phyloP scores from a whole-genome alignment of 1,140 invertebrate genomes.

The Coptotermes formosanus region DNA sequence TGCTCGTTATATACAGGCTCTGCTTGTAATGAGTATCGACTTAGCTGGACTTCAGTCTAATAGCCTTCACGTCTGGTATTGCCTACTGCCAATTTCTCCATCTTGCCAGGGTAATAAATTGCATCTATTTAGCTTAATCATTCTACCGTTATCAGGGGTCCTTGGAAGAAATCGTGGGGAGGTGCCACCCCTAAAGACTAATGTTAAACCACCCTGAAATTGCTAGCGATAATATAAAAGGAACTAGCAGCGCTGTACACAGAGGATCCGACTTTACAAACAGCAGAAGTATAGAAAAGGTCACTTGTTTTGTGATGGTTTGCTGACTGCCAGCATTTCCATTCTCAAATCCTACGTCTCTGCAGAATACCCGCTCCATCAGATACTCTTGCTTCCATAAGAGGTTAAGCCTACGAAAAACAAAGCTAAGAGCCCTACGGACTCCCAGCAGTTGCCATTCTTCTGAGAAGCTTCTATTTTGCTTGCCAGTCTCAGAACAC shows the following conservation, averaged over 20 bases:
- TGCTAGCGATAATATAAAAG: neutral
- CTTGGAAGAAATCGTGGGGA: neutral
- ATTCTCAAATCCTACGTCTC: neutral
- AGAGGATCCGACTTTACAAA: neutral
- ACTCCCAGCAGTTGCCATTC: neutral
- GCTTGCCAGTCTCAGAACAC: neutral
- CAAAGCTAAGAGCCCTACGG: neutral
- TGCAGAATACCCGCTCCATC: neutral
- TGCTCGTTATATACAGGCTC: neutral
- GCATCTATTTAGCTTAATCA: conserved; percentile 8
- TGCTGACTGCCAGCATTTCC: neutral
- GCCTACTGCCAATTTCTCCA: neutral
- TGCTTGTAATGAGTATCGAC: neutral
- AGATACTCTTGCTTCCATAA: neutral
- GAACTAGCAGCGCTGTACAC: neutral
- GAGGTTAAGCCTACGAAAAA: neutral
- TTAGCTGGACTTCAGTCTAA: neutral
- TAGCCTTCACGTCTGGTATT: neutral
- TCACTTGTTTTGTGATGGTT: neutral
- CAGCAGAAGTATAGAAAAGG: neutral
- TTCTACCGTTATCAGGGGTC: neutral
- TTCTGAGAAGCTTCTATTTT: neutral
- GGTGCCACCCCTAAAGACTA: neutral
- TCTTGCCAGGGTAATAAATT: neutral
- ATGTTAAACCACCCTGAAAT: neutral